phyloP scores from a whole-genome alignment of 2,888 invertebrate species.

The Leptopilina syphax region DNA sequence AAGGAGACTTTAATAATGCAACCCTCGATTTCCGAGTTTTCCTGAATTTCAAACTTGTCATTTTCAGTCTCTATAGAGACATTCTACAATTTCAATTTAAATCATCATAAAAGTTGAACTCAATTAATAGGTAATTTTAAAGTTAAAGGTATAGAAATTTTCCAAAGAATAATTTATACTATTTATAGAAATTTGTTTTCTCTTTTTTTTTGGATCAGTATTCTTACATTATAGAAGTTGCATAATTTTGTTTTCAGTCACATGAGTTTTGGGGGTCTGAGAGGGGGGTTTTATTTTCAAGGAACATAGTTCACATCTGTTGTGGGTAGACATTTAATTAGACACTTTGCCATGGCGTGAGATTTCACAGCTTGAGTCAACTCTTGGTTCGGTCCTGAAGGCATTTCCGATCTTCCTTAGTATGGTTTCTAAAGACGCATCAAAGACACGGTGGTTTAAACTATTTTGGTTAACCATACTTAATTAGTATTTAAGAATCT shows the following conservation, averaged over 20 bases:
- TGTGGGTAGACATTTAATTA: conserved; percentile 63
- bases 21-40: conserved; percentile 70
- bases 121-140: conserved; percentile 23
- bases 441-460: conserved; percentile 15
- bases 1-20: conserved; percentile 68
- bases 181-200: too few relatives aligned
- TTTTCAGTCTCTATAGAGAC: conserved; percentile 45
- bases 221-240: neutral
- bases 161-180: neutral
- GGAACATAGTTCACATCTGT: conserved; percentile 52
- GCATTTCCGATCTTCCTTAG: conserved; percentile 23
- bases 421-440: conserved; percentile 1
- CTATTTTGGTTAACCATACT: conserved; percentile 47
- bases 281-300: conserved; percentile 2
- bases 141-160: neutral
- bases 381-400: conserved; percentile 34
- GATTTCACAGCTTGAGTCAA: conserved; percentile 62
- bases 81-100: conserved; percentile 28
- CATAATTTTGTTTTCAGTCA: conserved; percentile 28
- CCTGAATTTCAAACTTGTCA: conserved; percentile 63
- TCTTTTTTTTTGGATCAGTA: neutral
- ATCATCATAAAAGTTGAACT: conserved; percentile 19
- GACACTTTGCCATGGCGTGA: conserved; percentile 57
- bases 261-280: conserved; percentile 19
- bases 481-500: conserved; percentile 22